Base-by-base conservation (phyloP, 2,113 vertebrate species). In the Pardalotus punctatus region DNA sequence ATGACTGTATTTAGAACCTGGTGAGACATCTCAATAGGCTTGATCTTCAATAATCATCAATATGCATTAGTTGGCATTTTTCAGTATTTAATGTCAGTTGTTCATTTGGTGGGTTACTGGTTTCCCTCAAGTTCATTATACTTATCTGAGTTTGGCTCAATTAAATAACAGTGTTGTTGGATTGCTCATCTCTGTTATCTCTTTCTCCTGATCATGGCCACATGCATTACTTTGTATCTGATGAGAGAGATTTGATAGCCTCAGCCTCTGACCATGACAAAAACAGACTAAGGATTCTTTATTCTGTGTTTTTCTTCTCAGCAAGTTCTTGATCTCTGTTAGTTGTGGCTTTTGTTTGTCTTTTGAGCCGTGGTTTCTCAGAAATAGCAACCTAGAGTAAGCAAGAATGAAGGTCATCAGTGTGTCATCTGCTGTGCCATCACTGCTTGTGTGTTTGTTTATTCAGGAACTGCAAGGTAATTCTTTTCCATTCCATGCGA, bases 401-500 rank as follows among this genome's bases (percentile, higher is more conserved):
- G 85, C 85, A 72, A 22, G 79, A 91, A 77, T 82, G 36, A 38
- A 61, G 85, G 72, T 90, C 78, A 87, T 91, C 86, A 62, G 72
- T 19, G 7, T 90, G 88, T 94, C 86, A 90, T 95, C 86, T 88
- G 93, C 94, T 97, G 91, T 86, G 95, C 86, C 69, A 70, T 81
- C 83, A 78, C 35, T 51, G 42, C 51, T 51, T 47, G 29, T 81
- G 72, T 92, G 67, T 58, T 85, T 94, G 64, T 88, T 91, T 84
- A 36, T 92, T 93, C 88, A 81, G 93, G 53, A 81, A 66, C 80
- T 93, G 93, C 88, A 81, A 81, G 82, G 86, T 86, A 88, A 28
- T 95, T 88, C 21, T 94, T 92, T 94, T 88, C 66, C 42, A 60
- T 85, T 93, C 11, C 3, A 14, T 51, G 24, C 0, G 0, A 47